phyloP scores from a whole-genome alignment of 2,888 invertebrate genomes.

The Lycocerus yunnanus region DNA sequence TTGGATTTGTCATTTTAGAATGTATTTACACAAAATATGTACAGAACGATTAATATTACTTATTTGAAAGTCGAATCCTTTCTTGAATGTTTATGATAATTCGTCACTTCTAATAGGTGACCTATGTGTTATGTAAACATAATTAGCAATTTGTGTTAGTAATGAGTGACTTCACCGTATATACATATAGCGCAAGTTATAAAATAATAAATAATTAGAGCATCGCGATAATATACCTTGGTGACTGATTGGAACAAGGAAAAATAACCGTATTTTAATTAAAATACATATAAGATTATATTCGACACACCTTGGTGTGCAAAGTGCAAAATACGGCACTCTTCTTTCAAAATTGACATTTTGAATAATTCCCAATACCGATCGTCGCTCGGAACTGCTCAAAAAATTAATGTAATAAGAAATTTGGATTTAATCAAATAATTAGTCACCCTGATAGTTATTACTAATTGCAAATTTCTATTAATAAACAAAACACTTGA shows the following conservation, averaged over 20 bases:
- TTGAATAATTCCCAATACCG: background rate
- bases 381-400: background rate
- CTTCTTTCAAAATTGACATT: background rate
- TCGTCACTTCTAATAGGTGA: background rate
- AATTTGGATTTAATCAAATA: background rate
- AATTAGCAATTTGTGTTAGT: background rate
- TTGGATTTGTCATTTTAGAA: background rate
- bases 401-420: background rate
- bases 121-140: background rate
- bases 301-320: background rate
- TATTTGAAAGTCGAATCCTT: background rate
- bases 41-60: background rate
- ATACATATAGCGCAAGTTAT: background rate
- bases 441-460: background rate
- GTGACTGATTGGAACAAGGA: background rate
- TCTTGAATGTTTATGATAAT: background rate
- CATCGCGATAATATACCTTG: background rate
- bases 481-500: background rate
- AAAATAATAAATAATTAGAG: background rate
- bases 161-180: background rate
- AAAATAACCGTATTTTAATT: background rate
- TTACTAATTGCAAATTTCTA: background rate
- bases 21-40: background rate
- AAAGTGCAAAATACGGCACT: background rate
- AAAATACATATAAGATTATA: background rate